Conservation (phyloP, 2,113 vertebrate species). For the Picathartes gymnocephalus region DNA sequence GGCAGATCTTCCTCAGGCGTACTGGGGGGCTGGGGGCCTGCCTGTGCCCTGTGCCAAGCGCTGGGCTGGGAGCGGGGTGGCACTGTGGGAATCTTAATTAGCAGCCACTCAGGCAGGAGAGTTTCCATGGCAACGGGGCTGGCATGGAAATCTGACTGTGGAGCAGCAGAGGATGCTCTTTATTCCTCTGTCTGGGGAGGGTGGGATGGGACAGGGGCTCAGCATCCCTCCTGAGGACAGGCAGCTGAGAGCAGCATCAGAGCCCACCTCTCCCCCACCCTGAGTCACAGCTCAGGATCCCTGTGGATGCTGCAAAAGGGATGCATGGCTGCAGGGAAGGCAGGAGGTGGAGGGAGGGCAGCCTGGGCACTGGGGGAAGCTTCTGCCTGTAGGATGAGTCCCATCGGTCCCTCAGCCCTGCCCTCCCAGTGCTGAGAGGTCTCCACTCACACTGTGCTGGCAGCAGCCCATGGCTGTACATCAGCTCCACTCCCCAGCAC, state of each 20-base stretch:
- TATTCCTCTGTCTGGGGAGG: neutral
- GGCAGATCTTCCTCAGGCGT: neutral
- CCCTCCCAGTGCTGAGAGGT: neutral
- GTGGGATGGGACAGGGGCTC: neutral
- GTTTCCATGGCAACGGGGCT: conserved; percentile 50
- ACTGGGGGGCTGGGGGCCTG: neutral
- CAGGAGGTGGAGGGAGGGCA: neutral
- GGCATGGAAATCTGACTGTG: neutral
- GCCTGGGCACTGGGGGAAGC: neutral
- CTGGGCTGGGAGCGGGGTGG: conserved; percentile 1
- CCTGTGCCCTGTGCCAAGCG: neutral
- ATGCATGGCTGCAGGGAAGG: rapidly evolving
- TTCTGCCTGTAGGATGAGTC: neutral
- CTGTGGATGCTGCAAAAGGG: rapidly evolving
- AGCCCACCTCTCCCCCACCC: neutral
- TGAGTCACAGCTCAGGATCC: rapidly evolving
- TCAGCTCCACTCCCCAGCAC: neutral
- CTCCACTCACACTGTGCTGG: rapidly evolving
- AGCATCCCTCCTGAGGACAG: neutral
- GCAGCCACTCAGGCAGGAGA: neutral
- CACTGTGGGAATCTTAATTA: conserved; percentile 49
- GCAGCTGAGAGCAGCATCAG: neutral
- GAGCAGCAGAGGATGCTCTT: conserved; percentile 27
- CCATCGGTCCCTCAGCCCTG: neutral
- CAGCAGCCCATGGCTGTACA: neutral